Percentiles rank a stretch among this genome's conserved stretches.
phyloP scores from a whole-genome alignment of 2,797 vertebrate species.

The Geotrypetes seraphini region DNA sequence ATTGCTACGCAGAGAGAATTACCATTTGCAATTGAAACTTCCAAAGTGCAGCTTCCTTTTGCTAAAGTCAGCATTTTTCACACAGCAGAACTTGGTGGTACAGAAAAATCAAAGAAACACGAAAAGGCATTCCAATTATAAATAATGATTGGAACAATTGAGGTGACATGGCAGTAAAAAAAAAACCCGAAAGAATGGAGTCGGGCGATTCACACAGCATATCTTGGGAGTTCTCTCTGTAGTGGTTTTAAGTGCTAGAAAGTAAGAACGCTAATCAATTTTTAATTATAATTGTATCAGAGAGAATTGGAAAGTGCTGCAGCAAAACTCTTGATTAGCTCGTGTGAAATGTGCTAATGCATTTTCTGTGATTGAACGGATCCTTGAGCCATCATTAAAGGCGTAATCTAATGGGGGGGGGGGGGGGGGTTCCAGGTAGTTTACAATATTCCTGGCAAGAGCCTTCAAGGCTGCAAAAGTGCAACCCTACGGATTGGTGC shows the following conservation, averaged over 20 bases:
- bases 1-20: no score
- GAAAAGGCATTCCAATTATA: no score
- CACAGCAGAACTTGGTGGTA: no score
- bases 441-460: not conserved
- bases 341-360: conserved; percentile 1
- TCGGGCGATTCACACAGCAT: not conserved
- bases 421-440: not conserved
- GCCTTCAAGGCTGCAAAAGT: conserved; percentile 1
- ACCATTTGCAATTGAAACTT: no score
- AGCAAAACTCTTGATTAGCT: not conserved
- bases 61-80: no score
- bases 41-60: no score
- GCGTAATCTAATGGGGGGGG: not conserved
- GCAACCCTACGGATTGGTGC: conserved; percentile 3
- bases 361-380: conserved; percentile 19
- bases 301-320: not conserved
- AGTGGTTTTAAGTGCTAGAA: not conserved
- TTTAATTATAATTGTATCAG: conserved; percentile 11
- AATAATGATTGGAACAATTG: no score
- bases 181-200: no score
- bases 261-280: conserved; percentile 11
- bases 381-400: conserved; percentile 8
- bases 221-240: not conserved
- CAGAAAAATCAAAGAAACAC: no score
- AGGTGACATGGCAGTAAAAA: no score